Base-by-base conservation (phyloP, 2,113 vertebrate species). In the Columba janthina region DNA sequence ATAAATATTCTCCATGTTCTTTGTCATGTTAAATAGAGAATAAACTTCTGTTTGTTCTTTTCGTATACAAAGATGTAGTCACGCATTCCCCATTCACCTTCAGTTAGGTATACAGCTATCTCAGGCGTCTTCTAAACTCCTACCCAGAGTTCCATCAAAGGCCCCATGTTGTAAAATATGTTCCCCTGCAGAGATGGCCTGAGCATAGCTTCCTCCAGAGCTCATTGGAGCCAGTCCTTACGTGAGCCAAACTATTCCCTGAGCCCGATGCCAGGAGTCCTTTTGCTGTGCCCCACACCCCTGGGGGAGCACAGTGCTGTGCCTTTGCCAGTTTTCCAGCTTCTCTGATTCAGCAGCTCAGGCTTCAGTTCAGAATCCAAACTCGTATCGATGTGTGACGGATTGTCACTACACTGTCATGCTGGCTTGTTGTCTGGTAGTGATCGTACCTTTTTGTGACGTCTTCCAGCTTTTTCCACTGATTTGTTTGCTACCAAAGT, bases 171-270 rank as follows among this genome's bases (percentile, higher is more conserved):
- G 12, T 44, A 61, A 85, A 88, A 56, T 85, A 36, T 6, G 40
- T 88, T 90, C 46, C 62, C 53, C 60, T 80, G 58, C 54, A 70
- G 65, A 74, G 75, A 46, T 80, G 51, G 64, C 75, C 67, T 54
- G 75, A 93, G 77, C 51, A 29, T 16, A 70, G 54, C 94, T 96
- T 96, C 83, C 90, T 90, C 86, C 69, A 75, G 80, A 75, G 82
- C 73, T 74, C 85, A 20, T 57, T 72, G 57, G 62, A 92, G 91
- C 84, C 29, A 9, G 56, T 82, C 82, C 62, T 88, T 58, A 21
- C 73, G 21, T 34, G 51, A 95, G 93, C 73, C 85, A 88, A 96
- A 95, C 67, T 71, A 87, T 58, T 28, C 22, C 56, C 29, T 46
- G 53, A 73, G 79, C 61, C 40, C 0, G 4, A 85, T 90, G 88